Evolutionary conservation across 2,113 vertebrate genomes (phyloP), one percentile per base, ranked within the genome.

Genomic region (Acanthisitta chloris): DNA sequence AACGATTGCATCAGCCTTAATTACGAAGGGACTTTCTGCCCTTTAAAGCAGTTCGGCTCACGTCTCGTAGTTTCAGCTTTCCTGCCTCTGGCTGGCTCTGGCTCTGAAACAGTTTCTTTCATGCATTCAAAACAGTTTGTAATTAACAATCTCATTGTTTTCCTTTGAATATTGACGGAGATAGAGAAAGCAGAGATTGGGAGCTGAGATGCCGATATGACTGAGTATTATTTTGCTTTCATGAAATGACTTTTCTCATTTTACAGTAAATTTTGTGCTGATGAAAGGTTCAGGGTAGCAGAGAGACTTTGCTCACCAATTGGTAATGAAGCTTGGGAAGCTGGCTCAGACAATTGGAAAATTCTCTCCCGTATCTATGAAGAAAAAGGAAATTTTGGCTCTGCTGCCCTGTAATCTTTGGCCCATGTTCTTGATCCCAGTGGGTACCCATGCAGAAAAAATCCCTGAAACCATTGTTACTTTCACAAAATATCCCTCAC

Each of bases 61-160:
- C 13, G 3, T 45, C 1, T 45, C 1, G 7, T 67, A 61, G 64
- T 83, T 86, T 92, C 90, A 80, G 84, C 54, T 88, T 94, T 48
- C n/a, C 52, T 70, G 84, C 90, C 93, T 90, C 87, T 0, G 51
- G 83, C 87, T 54, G 64, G 59, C 65, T 95, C 45, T 5, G 23
- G n/a, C 93, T 55, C 94, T 77, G 73, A 95, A 96, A 78, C 2
- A 2, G 40, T 80, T 93, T 84, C 80, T 76, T 91, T 88, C 86
- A 70, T 90, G 81, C 91, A 96, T 94, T 95, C 92, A 71, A 91
- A 97, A 54, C 81, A 95, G 81, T 87, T 86, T 94, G 90, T 92
- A 89, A 96, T 95, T 96, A 95, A 92, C 81, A 94, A 93, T 96
- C 84, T 84, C 69, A 92, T 85, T 94, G 92, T 95, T 96, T 96